A percentile compares a stretch with the other conserved stretches of the same genome.
These are phyloP conservation scores for Chydorus sphaericus DNA, from an alignment of 2,888 invertebrate species.

Conservation along the genomic window DNA sequence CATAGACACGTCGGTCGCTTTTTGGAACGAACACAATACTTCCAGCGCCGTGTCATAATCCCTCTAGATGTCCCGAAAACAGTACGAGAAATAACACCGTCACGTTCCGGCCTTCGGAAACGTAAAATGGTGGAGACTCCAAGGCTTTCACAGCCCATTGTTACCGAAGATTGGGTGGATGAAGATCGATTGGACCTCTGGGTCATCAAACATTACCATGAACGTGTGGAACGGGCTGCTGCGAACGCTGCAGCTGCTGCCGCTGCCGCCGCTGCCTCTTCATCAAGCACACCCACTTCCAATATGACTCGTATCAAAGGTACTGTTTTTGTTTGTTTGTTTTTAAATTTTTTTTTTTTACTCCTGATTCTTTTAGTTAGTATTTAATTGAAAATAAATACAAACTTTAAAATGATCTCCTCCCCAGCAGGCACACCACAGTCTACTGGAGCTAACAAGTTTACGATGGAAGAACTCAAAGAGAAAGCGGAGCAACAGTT, in stretches of 20 bases:
- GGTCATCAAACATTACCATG: slow-evolving; percentile 89
- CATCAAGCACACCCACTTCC: neutral
- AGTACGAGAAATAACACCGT: slow-evolving; percentile 70
- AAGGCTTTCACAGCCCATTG: slow-evolving; percentile 85
- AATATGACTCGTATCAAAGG: slow-evolving; percentile 35
- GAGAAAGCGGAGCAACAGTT: slow-evolving; percentile 86
- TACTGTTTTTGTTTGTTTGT: too few species aligned
- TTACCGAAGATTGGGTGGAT: slow-evolving; percentile 89
- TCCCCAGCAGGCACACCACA: too few species aligned
- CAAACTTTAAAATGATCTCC: too few species aligned
- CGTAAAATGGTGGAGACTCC: slow-evolving; percentile 86
- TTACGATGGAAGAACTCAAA: slow-evolving; percentile 29
- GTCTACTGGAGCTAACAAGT: slow-evolving; percentile 19
- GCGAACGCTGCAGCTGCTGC: slow-evolving; percentile 23
- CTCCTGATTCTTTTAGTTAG: too few species aligned
- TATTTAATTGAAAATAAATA: too few species aligned
- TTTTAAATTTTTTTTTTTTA: too few species aligned
- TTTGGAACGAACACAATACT: slow-evolving; percentile 76
- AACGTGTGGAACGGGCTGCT: slow-evolving; percentile 39
- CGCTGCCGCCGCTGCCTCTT: slow-evolving; percentile 22
- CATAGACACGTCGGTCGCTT: slow-evolving; percentile 76
- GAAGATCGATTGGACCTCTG: slow-evolving; percentile 89
- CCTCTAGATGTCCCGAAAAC: slow-evolving; percentile 81
- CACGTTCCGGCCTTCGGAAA: slow-evolving; percentile 81
- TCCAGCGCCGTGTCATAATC: slow-evolving; percentile 83